A percentile compares a stretch with the other conserved stretches of the same genome.
phyloP scores from a whole-genome alignment of 53 echinoderm and acorn worm species.

The Hippasteria phrygiana region DNA sequence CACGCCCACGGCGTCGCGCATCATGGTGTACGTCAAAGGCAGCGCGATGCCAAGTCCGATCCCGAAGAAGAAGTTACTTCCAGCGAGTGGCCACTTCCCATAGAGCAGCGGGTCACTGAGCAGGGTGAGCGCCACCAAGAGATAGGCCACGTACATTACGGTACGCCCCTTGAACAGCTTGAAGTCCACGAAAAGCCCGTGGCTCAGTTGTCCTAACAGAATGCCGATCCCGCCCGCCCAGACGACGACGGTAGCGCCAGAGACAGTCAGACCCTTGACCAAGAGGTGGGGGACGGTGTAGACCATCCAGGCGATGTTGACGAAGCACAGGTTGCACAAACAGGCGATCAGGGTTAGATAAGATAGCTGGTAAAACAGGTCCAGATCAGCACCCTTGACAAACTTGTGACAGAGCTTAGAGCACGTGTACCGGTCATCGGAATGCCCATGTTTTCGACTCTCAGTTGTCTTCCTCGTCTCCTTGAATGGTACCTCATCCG shows the following conservation, averaged over 20 bases:
- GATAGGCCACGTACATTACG: conserved; percentile 23
- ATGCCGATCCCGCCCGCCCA: conserved; percentile 33
- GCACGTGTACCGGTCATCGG: not conserved
- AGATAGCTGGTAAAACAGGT: conserved; percentile 12
- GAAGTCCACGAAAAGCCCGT: conserved; percentile 30
- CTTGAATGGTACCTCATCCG: not conserved
- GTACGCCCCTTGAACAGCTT: conserved; percentile 7
- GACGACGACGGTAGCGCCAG: not conserved
- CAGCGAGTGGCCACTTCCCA: conserved; percentile 28
- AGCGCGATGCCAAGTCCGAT: conserved; percentile 9
- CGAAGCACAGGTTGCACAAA: conserved; percentile 24
- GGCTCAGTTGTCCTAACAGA: conserved; percentile 26
- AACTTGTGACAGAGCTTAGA: not conserved
- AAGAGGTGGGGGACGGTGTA: conserved; percentile 34
- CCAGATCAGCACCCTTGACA: not conserved
- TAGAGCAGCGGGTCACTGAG: conserved; percentile 20
- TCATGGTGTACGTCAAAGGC: conserved; percentile 50
- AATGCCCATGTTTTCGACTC: not conserved
- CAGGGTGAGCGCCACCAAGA: not conserved
- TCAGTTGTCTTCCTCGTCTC: not conserved
- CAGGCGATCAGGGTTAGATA: conserved; percentile 7
- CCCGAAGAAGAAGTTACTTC: conserved; percentile 20
- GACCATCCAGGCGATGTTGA: conserved; percentile 25
- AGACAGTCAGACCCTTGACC: conserved; percentile 3
- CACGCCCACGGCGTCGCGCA: conserved; percentile 47